phyloP scores from a whole-genome alignment of 2,113 vertebrate species.

The Mungos mungo region DNA sequence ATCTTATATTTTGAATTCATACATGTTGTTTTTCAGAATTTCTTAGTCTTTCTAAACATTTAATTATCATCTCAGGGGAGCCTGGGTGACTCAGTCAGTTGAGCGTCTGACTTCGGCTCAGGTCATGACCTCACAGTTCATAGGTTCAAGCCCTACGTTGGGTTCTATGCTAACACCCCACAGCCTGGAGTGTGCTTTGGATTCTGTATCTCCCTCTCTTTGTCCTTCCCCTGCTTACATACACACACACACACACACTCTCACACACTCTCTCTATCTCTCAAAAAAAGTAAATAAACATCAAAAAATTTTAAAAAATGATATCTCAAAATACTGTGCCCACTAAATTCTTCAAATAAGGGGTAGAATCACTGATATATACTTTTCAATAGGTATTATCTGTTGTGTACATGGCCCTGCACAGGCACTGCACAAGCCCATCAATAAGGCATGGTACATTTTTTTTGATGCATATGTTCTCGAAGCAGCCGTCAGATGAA shows the following conservation, averaged over 20 bases:
- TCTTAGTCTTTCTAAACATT: slow-evolving; percentile 13
- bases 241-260: too few species aligned
- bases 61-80: neutral
- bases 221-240: too few species aligned
- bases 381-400: neutral
- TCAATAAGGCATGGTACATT: neutral
- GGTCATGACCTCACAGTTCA: too few species aligned
- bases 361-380: neutral
- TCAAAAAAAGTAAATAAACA: too few species aligned
- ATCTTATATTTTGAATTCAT: neutral
- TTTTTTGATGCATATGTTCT: neutral
- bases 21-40: neutral
- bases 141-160: too few species aligned
- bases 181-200: too few species aligned
- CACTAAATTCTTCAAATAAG: neutral
- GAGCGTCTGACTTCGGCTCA: too few species aligned
- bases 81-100: too few species aligned
- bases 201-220: too few species aligned
- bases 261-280: too few species aligned
- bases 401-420: neutral
- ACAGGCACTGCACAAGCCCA: neutral
- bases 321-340: neutral
- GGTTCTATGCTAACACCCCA: too few species aligned
- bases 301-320: too few species aligned
- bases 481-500: neutral